Evolutionary conservation across 2,888 invertebrate genomes (phyloP).

Genomic region (Dexiosoma caninum): DNA sequence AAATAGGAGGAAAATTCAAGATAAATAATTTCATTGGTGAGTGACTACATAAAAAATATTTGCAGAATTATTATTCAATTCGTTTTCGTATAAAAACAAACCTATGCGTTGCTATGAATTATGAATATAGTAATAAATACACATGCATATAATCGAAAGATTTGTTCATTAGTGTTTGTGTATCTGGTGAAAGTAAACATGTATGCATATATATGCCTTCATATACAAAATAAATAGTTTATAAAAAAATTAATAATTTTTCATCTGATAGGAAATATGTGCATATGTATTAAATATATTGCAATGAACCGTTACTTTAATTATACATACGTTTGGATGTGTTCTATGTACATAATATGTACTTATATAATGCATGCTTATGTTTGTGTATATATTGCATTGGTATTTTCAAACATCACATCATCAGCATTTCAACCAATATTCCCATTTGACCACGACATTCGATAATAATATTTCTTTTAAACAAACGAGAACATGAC

Average conservation of each 20-base stretch:
- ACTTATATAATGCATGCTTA: too few species aligned
- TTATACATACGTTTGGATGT: not conserved
- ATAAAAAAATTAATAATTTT: not conserved
- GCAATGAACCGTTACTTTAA: not conserved
- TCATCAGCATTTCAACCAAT: constrained; percentile 3
- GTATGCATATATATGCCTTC: not conserved
- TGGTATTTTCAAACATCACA: constrained; percentile 30
- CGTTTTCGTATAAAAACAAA: too few species aligned
- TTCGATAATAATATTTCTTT: too few species aligned
- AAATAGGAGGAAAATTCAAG: not conserved
- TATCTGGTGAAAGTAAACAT: not conserved
- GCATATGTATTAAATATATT: not conserved
- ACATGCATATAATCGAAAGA: not conserved
- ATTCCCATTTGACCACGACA: too few species aligned
- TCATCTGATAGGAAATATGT: not conserved
- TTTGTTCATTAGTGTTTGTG: not conserved
- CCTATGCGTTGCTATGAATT: too few species aligned
- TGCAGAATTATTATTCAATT: not conserved
- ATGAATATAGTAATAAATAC: not conserved
- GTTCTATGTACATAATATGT: not conserved
- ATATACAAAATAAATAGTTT: not conserved
- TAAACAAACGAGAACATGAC: too few species aligned
- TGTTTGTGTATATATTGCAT: not conserved
- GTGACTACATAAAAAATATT: not conserved
- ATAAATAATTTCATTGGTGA: constrained; percentile 22